Conservation (phyloP, 2,113 vertebrate genomes). For the Corvus cornix region DNA sequence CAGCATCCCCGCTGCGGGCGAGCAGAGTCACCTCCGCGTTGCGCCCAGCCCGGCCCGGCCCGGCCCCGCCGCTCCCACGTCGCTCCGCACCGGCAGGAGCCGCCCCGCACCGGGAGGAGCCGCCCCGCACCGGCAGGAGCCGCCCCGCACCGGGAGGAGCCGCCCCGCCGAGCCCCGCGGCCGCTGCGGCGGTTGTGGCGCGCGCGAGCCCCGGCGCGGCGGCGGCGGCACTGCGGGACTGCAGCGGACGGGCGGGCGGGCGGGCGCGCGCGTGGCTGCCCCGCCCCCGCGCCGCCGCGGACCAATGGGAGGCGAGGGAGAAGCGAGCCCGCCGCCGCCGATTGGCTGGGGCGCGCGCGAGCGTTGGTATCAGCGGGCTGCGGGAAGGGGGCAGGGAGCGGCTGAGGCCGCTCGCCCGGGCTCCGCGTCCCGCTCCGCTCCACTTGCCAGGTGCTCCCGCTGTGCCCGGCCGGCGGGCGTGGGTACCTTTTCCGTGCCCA, state of each 20-base stretch:
- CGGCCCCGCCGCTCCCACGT: neutral
- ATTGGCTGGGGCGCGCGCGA: neutral
- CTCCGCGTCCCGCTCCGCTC: accelerated
- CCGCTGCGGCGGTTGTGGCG: too few relatives aligned
- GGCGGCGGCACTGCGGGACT: neutral
- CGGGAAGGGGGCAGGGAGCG: neutral
- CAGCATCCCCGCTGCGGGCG: neutral
- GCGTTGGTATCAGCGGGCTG: neutral
- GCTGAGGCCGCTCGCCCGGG: accelerated
- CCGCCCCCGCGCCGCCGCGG: neutral
- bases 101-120: too few relatives aligned
- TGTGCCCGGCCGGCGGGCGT: accelerated
- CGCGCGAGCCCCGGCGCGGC: neutral
- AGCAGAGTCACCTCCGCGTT: neutral
- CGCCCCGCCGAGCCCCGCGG: too few relatives aligned
- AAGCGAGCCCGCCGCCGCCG: neutral
- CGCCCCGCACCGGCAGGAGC: too few relatives aligned
- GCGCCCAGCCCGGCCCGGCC: neutral
- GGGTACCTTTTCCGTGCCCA: accelerated
- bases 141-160: too few relatives aligned
- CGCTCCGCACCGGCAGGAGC: too few relatives aligned
- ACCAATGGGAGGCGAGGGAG: neutral
- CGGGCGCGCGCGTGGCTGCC: neutral
- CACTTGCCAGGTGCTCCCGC: accelerated
- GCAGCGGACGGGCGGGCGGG: neutral